Conservation (phyloP, 2,888 invertebrate genomes). For the Ecdyonurus torrentis region DNA sequence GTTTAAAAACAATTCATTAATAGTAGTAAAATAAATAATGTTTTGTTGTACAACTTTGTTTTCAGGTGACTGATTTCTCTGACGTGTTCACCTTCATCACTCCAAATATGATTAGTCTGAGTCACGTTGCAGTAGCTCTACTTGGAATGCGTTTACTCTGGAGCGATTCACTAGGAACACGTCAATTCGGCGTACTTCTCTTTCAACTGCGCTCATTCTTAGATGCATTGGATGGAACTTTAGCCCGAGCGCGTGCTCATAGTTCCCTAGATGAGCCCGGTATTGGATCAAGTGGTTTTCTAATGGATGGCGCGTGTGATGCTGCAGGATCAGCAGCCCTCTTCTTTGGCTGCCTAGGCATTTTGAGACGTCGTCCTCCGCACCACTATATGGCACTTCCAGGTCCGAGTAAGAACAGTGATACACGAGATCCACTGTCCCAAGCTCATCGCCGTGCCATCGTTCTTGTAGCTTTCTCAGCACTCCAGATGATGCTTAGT, state of each 20-base stretch:
- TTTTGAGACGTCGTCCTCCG: constrained; percentile 53
- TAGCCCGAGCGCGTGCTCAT: constrained; percentile 59
- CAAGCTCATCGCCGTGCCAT: constrained; percentile 1
- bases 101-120: constrained; percentile 68
- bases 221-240: constrained; percentile 74
- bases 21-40: too few relatives aligned
- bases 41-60: too few relatives aligned
- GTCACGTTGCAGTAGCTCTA: constrained; percentile 59
- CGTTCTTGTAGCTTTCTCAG: constrained; percentile 17
- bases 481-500: constrained; percentile 46
- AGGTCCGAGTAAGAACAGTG: not conserved
- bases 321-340: constrained; percentile 55
- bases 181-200: constrained; percentile 55
- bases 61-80: constrained; percentile 15
- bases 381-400: constrained; percentile 20
- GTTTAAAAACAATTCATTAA: too few relatives aligned
- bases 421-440: not conserved
- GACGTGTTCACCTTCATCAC: constrained; percentile 35
- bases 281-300: constrained; percentile 64
- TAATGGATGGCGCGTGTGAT: constrained; percentile 70
- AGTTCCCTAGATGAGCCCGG: constrained; percentile 35
- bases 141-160: constrained; percentile 57
- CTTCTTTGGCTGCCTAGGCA: constrained; percentile 48
- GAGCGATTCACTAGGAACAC: constrained; percentile 48
- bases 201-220: constrained; percentile 59